Percentiles rank a stretch among this genome's conserved stretches.
Evolutionary conservation across 2,888 invertebrate species (phyloP).

Genomic region (Calameuta idolon): DNA sequence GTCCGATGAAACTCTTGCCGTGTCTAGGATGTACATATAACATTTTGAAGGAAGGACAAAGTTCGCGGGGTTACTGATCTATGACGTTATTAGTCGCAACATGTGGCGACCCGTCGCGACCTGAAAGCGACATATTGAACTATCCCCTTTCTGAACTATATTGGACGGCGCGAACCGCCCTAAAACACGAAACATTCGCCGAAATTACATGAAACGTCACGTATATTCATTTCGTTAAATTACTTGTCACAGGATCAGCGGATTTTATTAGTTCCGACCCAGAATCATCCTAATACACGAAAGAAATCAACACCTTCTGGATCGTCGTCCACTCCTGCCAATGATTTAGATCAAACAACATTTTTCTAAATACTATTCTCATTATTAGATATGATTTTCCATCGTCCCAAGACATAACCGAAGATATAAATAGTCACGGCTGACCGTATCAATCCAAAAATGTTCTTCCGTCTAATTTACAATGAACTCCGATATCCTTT

Average conservation of each 20-base stretch:
- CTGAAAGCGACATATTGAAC: constrained; percentile 50
- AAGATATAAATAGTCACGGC: background rate
- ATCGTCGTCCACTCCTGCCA: constrained; percentile 17
- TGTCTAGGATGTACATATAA: background rate
- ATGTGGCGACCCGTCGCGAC: constrained; percentile 50
- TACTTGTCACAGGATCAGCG: constrained; percentile 31
- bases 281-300: constrained; percentile 26
- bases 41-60: constrained; percentile 34
- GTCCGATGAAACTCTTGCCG: background rate
- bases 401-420: background rate
- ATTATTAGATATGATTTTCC: background rate
- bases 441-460: background rate
- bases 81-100: constrained; percentile 55
- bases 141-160: constrained; percentile 33
- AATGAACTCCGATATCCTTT: background rate
- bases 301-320: constrained; percentile 27
- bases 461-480: background rate
- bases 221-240: constrained; percentile 30
- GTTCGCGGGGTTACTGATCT: constrained; percentile 49
- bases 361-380: background rate
- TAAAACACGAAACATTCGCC: constrained; percentile 18
- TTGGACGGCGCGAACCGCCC: constrained; percentile 29
- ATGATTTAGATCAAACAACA: constrained; percentile 15
- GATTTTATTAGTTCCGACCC: constrained; percentile 29
- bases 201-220: constrained; percentile 28